Conservation (phyloP, 1,140 invertebrate species). For the Bilobella aurantiaca region DNA sequence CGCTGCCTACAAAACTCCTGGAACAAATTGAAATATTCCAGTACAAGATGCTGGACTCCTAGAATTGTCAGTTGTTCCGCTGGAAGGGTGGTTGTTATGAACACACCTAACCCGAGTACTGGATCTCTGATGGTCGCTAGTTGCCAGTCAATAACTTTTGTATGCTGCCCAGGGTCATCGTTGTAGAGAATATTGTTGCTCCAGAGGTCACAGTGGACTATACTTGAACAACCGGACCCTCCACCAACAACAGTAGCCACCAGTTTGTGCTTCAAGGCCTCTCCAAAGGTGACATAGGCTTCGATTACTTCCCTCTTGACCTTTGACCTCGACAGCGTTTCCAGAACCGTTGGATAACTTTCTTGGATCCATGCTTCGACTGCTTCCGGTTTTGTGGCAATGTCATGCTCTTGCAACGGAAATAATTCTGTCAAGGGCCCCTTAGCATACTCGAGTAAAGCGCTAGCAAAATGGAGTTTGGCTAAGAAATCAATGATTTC, state of each 20-base stretch:
- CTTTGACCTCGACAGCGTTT: background rate
- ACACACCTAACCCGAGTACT: slow-evolving; percentile 10
- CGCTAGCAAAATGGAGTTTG: slow-evolving; percentile 16
- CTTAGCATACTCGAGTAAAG: background rate
- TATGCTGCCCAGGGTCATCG: background rate
- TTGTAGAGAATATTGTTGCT: slow-evolving; percentile 16
- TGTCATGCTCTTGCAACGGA: background rate
- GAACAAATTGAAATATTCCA: background rate
- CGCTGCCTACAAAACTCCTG: background rate
- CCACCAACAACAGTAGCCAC: background rate
- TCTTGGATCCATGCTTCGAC: background rate
- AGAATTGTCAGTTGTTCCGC: background rate
- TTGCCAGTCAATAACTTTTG: slow-evolving; percentile 30
- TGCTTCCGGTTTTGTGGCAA: no score
- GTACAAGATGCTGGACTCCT: background rate
- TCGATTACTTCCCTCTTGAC: background rate
- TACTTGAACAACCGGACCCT: background rate
- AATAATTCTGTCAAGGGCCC: background rate
- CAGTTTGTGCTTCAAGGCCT: background rate
- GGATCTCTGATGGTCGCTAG: slow-evolving; percentile 12
- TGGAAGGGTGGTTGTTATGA: slow-evolving; percentile 8
- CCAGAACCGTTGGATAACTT: background rate
- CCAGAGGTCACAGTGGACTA: slow-evolving; percentile 26
- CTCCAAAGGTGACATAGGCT: background rate
- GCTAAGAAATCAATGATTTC: slow-evolving; percentile 12